Percentiles rank a stretch among this genome's conserved stretches.
phyloP scores from a whole-genome alignment of 2,888 invertebrate species.

The Pristionchus arcanus region DNA sequence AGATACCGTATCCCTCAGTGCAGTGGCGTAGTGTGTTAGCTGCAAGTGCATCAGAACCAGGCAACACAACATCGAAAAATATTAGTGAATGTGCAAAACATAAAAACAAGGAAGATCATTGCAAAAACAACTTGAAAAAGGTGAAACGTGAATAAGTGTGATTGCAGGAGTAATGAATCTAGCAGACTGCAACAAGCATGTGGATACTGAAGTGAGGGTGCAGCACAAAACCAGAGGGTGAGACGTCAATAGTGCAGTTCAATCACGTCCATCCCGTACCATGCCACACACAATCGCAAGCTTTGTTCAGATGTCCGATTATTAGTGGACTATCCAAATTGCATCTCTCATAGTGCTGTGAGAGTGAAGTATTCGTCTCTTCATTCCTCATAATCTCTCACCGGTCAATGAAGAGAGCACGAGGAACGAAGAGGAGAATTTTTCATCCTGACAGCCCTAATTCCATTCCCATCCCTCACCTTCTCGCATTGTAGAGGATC shows the following conservation, averaged over 20 bases:
- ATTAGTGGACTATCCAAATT: neutral
- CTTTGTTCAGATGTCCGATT: neutral
- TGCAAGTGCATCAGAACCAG: neutral
- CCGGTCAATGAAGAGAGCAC: no score
- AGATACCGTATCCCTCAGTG: neutral
- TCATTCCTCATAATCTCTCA: no score
- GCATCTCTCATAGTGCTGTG: neutral
- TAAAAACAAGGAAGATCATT: neutral
- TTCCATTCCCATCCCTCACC: constrained; percentile 82
- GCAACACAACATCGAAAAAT: neutral
- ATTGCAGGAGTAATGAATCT: neutral
- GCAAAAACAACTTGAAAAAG: neutral
- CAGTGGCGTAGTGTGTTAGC: neutral
- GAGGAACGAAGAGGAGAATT: no score
- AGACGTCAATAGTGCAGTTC: neutral
- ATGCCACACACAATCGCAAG: neutral
- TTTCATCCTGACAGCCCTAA: neutral
- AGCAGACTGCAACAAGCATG: neutral
- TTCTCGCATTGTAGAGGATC: constrained; percentile 94
- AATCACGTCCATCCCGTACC: neutral
- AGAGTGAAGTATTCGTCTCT: neutral
- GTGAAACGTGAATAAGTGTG: neutral
- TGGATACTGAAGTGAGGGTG: neutral
- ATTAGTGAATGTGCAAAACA: neutral
- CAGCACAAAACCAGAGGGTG: neutral